These are phyloP conservation scores for Drosophila bocqueti DNA, from an alignment of 1,140 invertebrate genomes.

Conservation along the genomic window DNA sequence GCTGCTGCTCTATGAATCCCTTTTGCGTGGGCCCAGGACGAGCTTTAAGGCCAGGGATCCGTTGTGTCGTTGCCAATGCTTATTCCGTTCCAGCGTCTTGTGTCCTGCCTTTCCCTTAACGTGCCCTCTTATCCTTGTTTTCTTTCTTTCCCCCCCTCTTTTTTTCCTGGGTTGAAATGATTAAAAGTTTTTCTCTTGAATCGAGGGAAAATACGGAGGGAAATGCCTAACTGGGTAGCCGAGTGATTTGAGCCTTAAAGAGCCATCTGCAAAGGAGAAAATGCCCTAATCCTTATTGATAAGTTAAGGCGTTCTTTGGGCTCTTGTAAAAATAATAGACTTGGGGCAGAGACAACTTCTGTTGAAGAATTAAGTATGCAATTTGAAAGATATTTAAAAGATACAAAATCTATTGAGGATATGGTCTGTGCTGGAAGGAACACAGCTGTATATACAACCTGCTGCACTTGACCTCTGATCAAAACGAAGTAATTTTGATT, in stretches of 20 bases:
- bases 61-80: constrained; percentile 29
- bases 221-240: constrained; percentile 24
- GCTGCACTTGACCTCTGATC: background rate
- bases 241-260: constrained; percentile 28
- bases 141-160: background rate
- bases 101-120: background rate
- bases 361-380: background rate
- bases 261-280: background rate
- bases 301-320: background rate
- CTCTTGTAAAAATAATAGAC: background rate
- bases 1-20: background rate
- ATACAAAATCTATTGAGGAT: background rate
- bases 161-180: constrained; percentile 57
- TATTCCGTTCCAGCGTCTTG: constrained; percentile 17
- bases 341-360: background rate
- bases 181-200: constrained; percentile 54
- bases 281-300: background rate
- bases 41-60: constrained; percentile 26
- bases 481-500: background rate
- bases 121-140: constrained; percentile 1
- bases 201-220: constrained; percentile 1
- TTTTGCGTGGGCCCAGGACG: background rate
- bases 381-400: background rate
- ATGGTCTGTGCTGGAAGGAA: too few relatives aligned
- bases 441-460: background rate